Percentiles rank a stretch among this genome's conserved stretches.
Conservation (phyloP, 92 coral and sea anemone species). For the Epizoanthus illoricatus region DNA sequence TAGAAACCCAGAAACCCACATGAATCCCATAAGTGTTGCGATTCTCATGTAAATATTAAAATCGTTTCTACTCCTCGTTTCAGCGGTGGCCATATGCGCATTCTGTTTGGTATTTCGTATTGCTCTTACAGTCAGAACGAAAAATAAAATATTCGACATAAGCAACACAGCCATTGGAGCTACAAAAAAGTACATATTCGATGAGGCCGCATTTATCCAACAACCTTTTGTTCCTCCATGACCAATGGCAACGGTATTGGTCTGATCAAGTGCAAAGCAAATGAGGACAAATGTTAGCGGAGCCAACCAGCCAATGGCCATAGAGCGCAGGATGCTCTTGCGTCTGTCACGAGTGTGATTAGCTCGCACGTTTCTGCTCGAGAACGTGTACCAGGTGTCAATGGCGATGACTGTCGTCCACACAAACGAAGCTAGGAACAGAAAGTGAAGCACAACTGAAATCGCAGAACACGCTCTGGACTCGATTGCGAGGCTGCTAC, state of each 20-base stretch:
- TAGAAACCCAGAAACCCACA: slow-evolving; percentile 62
- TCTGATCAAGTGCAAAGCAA: slow-evolving; percentile 52
- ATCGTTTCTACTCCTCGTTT: neutral
- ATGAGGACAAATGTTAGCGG: slow-evolving; percentile 40
- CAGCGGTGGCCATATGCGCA: slow-evolving; percentile 1
- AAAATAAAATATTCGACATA: slow-evolving; percentile 42
- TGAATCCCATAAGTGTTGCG: slow-evolving; percentile 58
- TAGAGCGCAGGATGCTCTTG: slow-evolving; percentile 24
- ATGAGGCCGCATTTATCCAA: slow-evolving; percentile 43
- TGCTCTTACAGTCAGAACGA: slow-evolving; percentile 44
- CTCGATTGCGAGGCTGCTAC: slow-evolving; percentile 8
- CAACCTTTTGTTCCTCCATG: slow-evolving; percentile 38
- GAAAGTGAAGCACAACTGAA: slow-evolving; percentile 59
- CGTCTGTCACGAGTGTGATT: slow-evolving; percentile 24
- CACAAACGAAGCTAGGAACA: slow-evolving; percentile 59
- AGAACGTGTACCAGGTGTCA: slow-evolving; percentile 66
- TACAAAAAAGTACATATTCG: slow-evolving; percentile 50
- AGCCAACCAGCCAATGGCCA: slow-evolving; percentile 60
- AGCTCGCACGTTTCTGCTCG: neutral
- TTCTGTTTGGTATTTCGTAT: slow-evolving; percentile 35
- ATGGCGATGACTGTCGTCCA: slow-evolving; percentile 78
- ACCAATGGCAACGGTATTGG: slow-evolving; percentile 36
- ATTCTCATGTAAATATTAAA: slow-evolving; percentile 46
- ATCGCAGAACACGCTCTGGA: slow-evolving; percentile 37
- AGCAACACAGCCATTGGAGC: slow-evolving; percentile 40